Evolutionary conservation across 2,888 invertebrate species (phyloP), one percentile per base, ranked within the genome.

Genomic region (Andrena bicolor): DNA sequence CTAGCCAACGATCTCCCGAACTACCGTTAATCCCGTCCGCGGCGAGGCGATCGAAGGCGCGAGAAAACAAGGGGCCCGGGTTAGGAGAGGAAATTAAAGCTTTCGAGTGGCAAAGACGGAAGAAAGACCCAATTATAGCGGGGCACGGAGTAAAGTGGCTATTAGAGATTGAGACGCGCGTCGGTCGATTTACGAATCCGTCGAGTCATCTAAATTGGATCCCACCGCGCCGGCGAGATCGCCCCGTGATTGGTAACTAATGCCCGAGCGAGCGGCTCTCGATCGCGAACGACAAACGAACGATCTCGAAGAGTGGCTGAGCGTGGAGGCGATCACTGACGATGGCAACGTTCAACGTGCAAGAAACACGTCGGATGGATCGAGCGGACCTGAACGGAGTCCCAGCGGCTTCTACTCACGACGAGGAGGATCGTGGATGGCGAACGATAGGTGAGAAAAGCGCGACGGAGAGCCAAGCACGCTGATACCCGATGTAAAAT

Each of bases 11-110:
- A 89, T 89, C 88, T 85, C 51, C 30, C 83, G 76, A 88, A 90
- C 90, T 90, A 90, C 90, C 90, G 89, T 90, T 88, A 88, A 88
- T 90, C 90, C 86, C 89, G 6, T n/a, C 79, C 28, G 69, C 65
- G 16, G 3, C 30, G 48, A 41, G 41, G 20, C 69, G 66, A 66
- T 48, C 20, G 23, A 65, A 35, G 76, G 75, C 68, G 69, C 76
- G 82, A 83, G 82, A 61, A 81, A 82, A 70, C 71, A 49, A 53
- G 72, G 49, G 32, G 53, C 75, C 64, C 66, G n/a, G 66, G 48
- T 41, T 41, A 16, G 35, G 48, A n/a, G 10, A 28, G 53, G 58
- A 60, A 28, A 75, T 79, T 64, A 58, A 79, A 80, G 80, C 80
- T 72, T 64, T 70, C 65, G 79, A 60, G 51, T 8, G 28, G 71